Evolutionary conservation across 2,888 invertebrate species (phyloP).

Genomic region (Luffia ferchaultella): DNA sequence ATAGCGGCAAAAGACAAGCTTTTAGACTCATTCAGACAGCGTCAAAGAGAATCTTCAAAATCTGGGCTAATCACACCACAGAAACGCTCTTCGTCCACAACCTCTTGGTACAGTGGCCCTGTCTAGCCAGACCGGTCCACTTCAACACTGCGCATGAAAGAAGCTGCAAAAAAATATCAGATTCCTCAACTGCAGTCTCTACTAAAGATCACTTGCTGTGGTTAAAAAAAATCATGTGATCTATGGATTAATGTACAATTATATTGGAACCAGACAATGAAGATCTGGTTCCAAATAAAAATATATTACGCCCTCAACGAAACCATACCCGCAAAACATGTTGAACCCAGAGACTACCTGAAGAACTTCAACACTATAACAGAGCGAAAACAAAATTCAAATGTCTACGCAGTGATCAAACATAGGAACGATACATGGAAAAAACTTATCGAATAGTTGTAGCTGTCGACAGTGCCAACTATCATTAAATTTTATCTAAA

Average conservation of each 20-base stretch:
- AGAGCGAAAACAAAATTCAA: too few relatives aligned
- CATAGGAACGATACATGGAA: too few relatives aligned
- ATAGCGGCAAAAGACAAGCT: not conserved
- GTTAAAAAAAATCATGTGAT: not conserved
- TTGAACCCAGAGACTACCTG: too few relatives aligned
- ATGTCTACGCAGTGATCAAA: too few relatives aligned
- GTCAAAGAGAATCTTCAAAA: not conserved
- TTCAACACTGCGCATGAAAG: not conserved
- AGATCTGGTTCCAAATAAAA: not conserved
- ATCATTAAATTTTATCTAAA: too few relatives aligned
- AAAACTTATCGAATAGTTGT: too few relatives aligned
- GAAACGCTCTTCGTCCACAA: not conserved
- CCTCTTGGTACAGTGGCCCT: not conserved
- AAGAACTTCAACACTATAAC: too few relatives aligned
- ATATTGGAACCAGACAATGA: not conserved
- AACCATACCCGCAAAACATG: too few relatives aligned
- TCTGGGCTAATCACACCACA: not conserved
- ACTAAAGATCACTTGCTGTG: not conserved
- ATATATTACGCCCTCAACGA: too few relatives aligned
- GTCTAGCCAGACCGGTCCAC: not conserved
- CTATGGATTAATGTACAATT: not conserved
- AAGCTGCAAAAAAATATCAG: not conserved
- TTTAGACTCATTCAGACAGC: not conserved
- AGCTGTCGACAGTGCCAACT: too few relatives aligned
- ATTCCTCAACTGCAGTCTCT: not conserved